A percentile compares a stretch with the other conserved stretches of the same genome.
Conservation (phyloP, 37 sponge, comb jelly and placozoan species). For the Haliclona indistincta region DNA sequence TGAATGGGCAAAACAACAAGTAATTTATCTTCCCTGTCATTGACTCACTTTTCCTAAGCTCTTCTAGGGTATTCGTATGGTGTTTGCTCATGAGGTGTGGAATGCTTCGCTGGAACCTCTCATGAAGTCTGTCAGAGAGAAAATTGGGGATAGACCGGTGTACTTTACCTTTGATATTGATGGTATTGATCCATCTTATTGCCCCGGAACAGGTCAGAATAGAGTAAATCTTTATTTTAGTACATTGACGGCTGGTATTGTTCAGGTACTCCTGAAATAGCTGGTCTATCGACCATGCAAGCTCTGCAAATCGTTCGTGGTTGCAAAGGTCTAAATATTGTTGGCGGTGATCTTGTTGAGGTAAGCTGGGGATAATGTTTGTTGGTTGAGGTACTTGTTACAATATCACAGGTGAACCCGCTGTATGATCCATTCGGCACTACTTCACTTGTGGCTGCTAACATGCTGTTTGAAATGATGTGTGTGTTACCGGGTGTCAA, state of each 20-base stretch:
- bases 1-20: slow-evolving; percentile 52
- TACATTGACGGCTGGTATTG: neutral
- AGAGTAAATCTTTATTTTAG: neutral
- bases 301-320: slow-evolving; percentile 65
- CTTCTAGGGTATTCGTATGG: slow-evolving; percentile 38
- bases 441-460: slow-evolving; percentile 68
- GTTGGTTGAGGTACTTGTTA: neutral
- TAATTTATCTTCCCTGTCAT: neutral
- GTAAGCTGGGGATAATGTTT: slow-evolving; percentile 20
- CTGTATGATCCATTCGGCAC: slow-evolving; percentile 55
- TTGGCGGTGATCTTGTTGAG: slow-evolving; percentile 80
- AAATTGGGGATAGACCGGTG: slow-evolving; percentile 43
- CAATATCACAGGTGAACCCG: slow-evolving; percentile 58
- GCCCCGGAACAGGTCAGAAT: slow-evolving; percentile 76
- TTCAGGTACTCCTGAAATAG: slow-evolving; percentile 78
- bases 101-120: slow-evolving; percentile 62
- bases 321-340: slow-evolving; percentile 59
- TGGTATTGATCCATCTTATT: slow-evolving; percentile 65
- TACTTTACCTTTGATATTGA: slow-evolving; percentile 83
- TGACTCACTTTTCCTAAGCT: neutral
- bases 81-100: slow-evolving; percentile 48
- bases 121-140: slow-evolving; percentile 45
- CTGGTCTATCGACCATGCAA: slow-evolving; percentile 66
- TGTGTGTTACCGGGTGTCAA: slow-evolving; percentile 77
- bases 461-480: slow-evolving; percentile 78